Evolutionary conservation across 2,888 invertebrate species (phyloP), one percentile per base, ranked within the genome.

Genomic region (Psococerastis gibbosa): DNA sequence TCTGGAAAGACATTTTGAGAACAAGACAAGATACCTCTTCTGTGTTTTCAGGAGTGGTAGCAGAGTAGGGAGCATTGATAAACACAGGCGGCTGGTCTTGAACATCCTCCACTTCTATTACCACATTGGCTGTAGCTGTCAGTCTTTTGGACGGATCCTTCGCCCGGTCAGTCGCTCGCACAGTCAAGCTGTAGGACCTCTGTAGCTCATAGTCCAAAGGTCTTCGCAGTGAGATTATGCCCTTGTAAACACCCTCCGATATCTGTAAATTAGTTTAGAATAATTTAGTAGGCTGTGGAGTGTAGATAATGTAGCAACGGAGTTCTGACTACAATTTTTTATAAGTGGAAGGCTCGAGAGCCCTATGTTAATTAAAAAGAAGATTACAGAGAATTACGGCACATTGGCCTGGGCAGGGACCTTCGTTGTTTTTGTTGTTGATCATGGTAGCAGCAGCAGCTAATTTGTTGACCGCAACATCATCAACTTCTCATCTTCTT

Each of bases 11-110:
- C 18, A 23, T 11, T 16, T 13, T 27, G 22, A 31, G n/a, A n/a
- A n/a, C n/a, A n/a, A n/a, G 27, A n/a, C 23, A 5, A 51, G 58
- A 52, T 58, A 75, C 76, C 46, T 72, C 65, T 2, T 69, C 63
- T 0, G 77, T 77, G 53, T 81, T 82, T 60, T 88, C 87, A 3
- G 73, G 66, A 1, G 87, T 68, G 0, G 76, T 75, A 1, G 77
- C 76, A 3, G 80, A 80, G 54, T 80, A 87, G 0, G 85, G 85
- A 1, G 81, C 77, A 55, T 81, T 80, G 1, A 77, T 57, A 54
- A 88, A 85, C n/a, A 71, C 63, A 0, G 87, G 87, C 5, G 81
- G 78, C 53, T 83, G 83, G 59, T 88, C 85, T 56, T 74, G 88
- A 0, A 83, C 74, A 56, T 88, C 88, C 46, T 73, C 63, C 4